Percentiles rank a stretch among this genome's conserved stretches.
phyloP scores from a whole-genome alignment of 2,113 vertebrate species.

The Glaucidium brasilianum region DNA sequence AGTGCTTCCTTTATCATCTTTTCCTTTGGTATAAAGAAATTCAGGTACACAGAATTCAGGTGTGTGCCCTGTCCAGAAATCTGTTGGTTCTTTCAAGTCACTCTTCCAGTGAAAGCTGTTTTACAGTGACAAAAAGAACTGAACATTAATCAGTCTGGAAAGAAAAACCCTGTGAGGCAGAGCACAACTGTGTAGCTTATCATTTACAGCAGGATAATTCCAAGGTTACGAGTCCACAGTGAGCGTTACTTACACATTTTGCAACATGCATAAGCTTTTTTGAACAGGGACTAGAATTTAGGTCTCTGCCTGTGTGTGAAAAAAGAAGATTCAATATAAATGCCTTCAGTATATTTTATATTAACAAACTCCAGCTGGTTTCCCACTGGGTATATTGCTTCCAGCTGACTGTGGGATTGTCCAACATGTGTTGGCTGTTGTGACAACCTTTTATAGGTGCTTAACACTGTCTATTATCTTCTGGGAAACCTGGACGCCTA shows the following conservation, averaged over 20 bases:
- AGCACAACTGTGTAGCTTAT: not conserved
- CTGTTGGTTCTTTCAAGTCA: not conserved
- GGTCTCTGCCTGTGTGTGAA: not conserved
- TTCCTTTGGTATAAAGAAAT: not conserved
- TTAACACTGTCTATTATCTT: not conserved
- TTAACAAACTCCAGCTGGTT: not conserved
- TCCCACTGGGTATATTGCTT: not conserved
- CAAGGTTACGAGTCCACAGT: not conserved
- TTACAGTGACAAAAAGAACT: not conserved
- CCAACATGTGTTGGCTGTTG: not conserved
- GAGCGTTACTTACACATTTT: not conserved
- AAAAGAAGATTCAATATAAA: not conserved
- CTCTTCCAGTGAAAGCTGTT: not conserved
- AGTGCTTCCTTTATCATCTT: not conserved
- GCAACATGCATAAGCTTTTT: not conserved
- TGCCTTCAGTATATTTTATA: not conserved
- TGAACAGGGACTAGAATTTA: not conserved
- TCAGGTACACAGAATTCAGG: not conserved
- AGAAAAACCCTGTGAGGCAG: not conserved
- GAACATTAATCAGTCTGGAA: not conserved
- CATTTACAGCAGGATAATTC: not conserved
- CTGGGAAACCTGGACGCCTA: not conserved
- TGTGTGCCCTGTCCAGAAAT: not conserved
- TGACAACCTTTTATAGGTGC: not conserved
- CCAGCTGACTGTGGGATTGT: not conserved